These are phyloP conservation scores for Diachasmimorpha longicaudata DNA, from an alignment of 1,140 invertebrate species.

Conservation along the genomic window DNA sequence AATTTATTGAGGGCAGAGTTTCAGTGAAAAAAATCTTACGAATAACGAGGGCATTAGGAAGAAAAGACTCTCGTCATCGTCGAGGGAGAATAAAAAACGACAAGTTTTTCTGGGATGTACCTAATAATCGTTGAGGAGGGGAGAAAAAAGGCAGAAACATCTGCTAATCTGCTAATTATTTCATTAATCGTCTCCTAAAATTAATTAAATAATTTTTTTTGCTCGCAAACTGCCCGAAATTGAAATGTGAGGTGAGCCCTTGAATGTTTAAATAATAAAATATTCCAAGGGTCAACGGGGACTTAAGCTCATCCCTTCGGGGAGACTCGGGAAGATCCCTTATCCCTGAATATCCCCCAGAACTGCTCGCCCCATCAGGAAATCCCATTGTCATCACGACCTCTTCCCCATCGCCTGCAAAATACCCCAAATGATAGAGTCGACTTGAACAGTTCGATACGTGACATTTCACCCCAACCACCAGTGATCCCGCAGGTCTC, in stretches of 20 bases:
- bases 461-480: not conserved
- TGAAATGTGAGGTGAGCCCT: no score
- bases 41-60: not conserved
- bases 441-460: not conserved
- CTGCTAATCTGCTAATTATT: no score
- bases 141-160: no score
- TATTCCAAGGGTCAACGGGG: no score
- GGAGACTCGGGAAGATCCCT: not conserved
- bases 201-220: no score
- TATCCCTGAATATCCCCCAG: not conserved
- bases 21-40: not conserved
- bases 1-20: conserved; percentile 40
- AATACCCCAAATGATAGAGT: not conserved
- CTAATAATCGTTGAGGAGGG: not conserved
- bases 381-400: not conserved
- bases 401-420: not conserved
- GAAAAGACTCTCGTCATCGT: not conserved
- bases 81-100: not conserved
- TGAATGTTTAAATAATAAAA: no score
- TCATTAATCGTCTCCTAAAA: no score
- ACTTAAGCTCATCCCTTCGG: no score
- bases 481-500: conserved; percentile 10
- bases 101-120: not conserved
- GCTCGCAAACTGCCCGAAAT: no score
- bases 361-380: not conserved